These are phyloP conservation scores for Globodera rostochiensis DNA, from an alignment of 1,140 invertebrate species.

Conservation along the genomic window DNA sequence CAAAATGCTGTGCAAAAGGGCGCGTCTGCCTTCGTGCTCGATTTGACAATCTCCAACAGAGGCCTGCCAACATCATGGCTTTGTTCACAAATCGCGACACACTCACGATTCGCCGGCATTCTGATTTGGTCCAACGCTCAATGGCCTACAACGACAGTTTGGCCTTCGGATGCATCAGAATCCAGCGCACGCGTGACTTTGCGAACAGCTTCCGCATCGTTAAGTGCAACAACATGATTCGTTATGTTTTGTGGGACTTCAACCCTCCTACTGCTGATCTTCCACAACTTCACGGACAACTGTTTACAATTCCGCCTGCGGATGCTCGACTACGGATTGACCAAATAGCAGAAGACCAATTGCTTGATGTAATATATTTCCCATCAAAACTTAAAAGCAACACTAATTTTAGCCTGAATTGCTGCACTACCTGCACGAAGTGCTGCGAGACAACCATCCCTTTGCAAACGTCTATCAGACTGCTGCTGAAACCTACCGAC, in stretches of 20 bases:
- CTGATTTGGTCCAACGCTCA: neutral
- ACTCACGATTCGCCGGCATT: neutral
- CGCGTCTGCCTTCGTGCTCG: neutral
- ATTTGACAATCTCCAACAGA: neutral
- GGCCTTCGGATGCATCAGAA: neutral
- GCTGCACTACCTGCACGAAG: neutral
- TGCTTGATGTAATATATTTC: neutral
- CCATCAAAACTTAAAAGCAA: neutral
- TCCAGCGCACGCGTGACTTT: neutral
- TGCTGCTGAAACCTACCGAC: neutral
- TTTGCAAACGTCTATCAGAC: neutral
- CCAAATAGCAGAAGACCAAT: neutral
- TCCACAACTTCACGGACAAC: neutral
- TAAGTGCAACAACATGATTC: slow-evolving; percentile 10
- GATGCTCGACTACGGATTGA: neutral
- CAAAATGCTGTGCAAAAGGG: neutral
- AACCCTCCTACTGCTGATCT: neutral
- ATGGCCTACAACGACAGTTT: slow-evolving; percentile 1
- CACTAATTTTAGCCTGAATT: neutral
- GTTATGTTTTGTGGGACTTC: neutral
- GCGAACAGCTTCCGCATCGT: neutral
- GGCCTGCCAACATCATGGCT: neutral
- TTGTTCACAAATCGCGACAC: neutral
- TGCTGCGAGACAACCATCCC: neutral
- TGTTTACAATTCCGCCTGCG: neutral